These are phyloP conservation scores for Saguinus midas DNA, from an alignment of 2,113 vertebrate genomes.

Conservation along the genomic window DNA sequence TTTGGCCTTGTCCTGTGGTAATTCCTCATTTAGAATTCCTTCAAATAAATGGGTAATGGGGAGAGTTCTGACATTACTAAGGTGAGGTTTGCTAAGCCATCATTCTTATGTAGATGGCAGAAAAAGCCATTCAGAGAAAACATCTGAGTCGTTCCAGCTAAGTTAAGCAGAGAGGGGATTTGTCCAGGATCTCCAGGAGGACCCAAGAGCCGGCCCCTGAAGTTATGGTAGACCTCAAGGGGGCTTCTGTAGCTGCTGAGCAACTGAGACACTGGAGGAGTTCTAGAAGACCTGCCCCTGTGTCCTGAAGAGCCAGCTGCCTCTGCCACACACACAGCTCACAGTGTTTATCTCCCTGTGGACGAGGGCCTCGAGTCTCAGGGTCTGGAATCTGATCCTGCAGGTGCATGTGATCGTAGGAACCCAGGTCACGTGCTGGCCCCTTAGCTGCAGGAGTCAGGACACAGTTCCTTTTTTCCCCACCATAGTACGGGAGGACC, in stretches of 20 bases:
- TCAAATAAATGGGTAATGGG: background rate
- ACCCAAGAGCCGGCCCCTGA: background rate
- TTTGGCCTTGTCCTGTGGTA: background rate
- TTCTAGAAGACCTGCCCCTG: no score
- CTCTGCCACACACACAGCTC: fast-evolving
- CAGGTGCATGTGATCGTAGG: no score
- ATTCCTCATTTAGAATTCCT: background rate
- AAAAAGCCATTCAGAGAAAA: background rate
- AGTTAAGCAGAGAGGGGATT: background rate
- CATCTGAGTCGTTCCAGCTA: background rate
- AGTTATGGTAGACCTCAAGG: background rate
- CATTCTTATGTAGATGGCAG: background rate
- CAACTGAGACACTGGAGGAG: background rate
- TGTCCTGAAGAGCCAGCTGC: background rate
- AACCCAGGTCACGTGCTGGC: background rate
- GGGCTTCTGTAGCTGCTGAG: background rate
- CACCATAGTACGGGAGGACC: background rate
- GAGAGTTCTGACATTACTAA: background rate
- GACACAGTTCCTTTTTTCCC: no score
- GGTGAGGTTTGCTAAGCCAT: background rate
- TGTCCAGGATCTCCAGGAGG: background rate
- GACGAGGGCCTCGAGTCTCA: fast-evolving
- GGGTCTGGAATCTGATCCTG: background rate
- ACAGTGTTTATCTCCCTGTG: no score
- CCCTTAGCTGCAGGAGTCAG: background rate